Conservation (phyloP, 2,113 vertebrate genomes). For the Hippocampus mohnikei region DNA sequence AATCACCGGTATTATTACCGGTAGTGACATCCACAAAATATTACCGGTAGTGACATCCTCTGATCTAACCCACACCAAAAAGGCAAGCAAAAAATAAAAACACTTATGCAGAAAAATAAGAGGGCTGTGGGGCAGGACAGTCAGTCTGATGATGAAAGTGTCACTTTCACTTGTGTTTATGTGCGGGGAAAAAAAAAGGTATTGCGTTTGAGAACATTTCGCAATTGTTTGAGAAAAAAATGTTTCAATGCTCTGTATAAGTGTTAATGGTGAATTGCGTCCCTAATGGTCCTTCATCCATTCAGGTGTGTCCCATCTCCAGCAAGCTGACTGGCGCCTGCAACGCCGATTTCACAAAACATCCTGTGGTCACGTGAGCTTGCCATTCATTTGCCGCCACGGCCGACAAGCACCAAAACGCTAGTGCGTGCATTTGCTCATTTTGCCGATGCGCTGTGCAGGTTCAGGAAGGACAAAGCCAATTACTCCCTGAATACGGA, state of each 20-base stretch:
- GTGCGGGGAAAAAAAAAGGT: no score
- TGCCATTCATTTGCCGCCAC: not conserved
- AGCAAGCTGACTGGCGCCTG: constrained; percentile 89
- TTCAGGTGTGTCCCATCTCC: constrained; percentile 87
- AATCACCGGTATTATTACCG: no score
- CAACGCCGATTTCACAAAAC: constrained; percentile 73
- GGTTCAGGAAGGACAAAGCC: constrained; percentile 83
- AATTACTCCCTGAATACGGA: constrained; percentile 92
- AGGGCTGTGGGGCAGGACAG: no score
- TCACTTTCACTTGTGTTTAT: no score
- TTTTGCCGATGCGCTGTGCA: constrained; percentile 42
- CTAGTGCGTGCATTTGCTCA: no score
- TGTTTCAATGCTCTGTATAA: not conserved
- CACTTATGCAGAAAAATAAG: no score
- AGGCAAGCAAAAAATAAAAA: no score
- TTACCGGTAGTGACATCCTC: no score
- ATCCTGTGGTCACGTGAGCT: constrained; percentile 81
- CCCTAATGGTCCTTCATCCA: not conserved
- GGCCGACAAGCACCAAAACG: not conserved
- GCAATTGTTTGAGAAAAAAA: not conserved
- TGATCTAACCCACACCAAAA: no score
- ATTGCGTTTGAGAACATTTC: not conserved
- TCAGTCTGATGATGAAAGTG: no score
- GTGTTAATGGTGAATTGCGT: not conserved
- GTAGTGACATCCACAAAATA: no score